A percentile compares a stretch with the other conserved stretches of the same genome.
Evolutionary conservation across 2,113 vertebrate species (phyloP).

Genomic region (Mixornis gularis): DNA sequence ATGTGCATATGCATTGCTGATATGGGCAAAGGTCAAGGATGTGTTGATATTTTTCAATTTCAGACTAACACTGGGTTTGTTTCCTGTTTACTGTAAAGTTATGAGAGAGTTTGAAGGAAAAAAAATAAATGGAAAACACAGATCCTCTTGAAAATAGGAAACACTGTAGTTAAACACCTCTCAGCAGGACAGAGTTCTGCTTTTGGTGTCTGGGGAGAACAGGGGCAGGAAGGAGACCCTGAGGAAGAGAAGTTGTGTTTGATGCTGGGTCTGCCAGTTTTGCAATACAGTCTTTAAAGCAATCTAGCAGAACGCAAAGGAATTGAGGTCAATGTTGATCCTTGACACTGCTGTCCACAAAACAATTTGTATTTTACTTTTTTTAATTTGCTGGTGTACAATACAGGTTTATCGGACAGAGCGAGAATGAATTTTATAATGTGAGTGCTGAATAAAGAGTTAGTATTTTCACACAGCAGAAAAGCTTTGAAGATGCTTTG

Average conservation of each 20-base stretch:
- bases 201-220: not conserved
- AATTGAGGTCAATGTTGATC: not conserved
- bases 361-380: not conserved
- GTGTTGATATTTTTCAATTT: not conserved
- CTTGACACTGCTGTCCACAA: not conserved
- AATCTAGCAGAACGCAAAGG: not conserved
- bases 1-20: not conserved
- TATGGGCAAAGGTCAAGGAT: not conserved
- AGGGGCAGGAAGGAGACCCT: not conserved
- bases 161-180: not conserved
- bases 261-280: not conserved
- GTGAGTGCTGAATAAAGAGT: not conserved
- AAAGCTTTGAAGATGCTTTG: not conserved
- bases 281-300: not conserved
- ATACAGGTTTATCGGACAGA: not conserved
- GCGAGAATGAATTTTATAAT: not conserved
- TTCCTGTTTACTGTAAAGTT: not conserved
- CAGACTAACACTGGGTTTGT: not conserved
- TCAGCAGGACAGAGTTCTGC: not conserved
- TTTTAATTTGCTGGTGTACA: not conserved
- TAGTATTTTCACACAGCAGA: not conserved
- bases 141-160: not conserved
- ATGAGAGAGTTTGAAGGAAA: not conserved
- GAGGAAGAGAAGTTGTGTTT: not conserved
- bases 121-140: not conserved